Evolutionary conservation across 2,113 vertebrate genomes (phyloP).

Genomic region (Bucco capensis): DNA sequence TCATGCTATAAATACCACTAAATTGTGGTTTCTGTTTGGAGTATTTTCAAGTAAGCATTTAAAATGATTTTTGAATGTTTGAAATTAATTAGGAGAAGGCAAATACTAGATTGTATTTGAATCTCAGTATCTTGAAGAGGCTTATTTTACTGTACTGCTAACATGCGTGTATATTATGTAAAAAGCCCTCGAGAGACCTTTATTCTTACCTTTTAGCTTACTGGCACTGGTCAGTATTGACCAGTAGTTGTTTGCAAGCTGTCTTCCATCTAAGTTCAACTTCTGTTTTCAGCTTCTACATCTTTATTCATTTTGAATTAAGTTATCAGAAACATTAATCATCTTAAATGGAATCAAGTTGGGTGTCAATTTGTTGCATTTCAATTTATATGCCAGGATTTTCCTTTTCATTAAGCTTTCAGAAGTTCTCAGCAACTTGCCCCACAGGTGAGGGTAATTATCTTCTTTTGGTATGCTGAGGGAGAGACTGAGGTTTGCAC

Average conservation of each 20-base stretch:
- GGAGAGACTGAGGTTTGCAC: not conserved
- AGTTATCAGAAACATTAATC: not conserved
- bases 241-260: not conserved
- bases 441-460: conserved; percentile 27
- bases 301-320: not conserved
- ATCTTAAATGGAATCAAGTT: not conserved
- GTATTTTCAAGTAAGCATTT: not conserved
- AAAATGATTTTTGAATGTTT: not conserved
- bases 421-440: not conserved
- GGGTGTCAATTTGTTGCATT: not conserved
- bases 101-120: not conserved
- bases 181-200: not conserved
- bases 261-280: not conserved
- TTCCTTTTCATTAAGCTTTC: not conserved
- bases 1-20: not conserved
- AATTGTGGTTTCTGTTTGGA: not conserved
- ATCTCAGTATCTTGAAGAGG: not conserved
- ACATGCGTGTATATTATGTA: not conserved
- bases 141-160: not conserved
- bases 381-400: not conserved
- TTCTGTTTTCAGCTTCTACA: not conserved
- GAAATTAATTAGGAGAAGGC: not conserved
- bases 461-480: not conserved
- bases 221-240: not conserved
- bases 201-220: not conserved